These are phyloP conservation scores for Athalia circularis DNA, from an alignment of 2,888 invertebrate genomes.

Conservation along the genomic window DNA sequence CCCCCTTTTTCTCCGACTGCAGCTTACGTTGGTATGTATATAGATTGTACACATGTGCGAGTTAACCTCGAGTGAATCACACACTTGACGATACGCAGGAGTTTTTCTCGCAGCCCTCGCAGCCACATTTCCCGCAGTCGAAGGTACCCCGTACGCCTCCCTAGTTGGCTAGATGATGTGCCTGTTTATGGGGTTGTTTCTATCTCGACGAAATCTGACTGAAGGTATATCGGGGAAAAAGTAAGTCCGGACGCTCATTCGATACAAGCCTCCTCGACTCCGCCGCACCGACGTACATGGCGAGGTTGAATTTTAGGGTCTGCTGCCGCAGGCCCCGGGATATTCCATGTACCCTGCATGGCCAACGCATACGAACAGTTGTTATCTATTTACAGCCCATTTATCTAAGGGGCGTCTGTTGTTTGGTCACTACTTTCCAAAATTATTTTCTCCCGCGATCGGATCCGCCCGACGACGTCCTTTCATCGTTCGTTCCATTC, in stretches of 20 bases:
- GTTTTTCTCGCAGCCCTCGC: no score
- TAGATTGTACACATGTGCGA: slow-evolving; percentile 29
- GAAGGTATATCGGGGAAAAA: slow-evolving; percentile 31
- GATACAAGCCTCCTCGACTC: no score
- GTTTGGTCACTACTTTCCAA: slow-evolving; percentile 24
- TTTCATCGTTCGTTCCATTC: not conserved
- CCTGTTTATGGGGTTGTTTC: slow-evolving; percentile 37
- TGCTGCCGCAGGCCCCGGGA: not conserved
- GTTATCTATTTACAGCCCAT: slow-evolving; percentile 42
- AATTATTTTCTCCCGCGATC: slow-evolving; percentile 9
- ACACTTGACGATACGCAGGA: slow-evolving; percentile 41
- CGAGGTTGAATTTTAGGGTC: not conserved
- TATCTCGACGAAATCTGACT: slow-evolving; percentile 39
- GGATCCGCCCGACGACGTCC: not conserved
- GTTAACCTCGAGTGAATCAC: slow-evolving; percentile 41
- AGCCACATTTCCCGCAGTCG: no score
- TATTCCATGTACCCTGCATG: not conserved
- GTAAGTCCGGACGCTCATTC: not conserved
- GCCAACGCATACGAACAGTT: slow-evolving; percentile 16
- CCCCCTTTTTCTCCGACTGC: not conserved
- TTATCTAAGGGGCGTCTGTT: slow-evolving; percentile 34
- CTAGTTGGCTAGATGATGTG: slow-evolving; percentile 35
- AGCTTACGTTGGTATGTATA: not conserved
- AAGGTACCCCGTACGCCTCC: slow-evolving; percentile 15
- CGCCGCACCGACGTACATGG: not conserved